Evolutionary conservation across 2,113 vertebrate species (phyloP).

Genomic region (Alaudala cheleensis): DNA sequence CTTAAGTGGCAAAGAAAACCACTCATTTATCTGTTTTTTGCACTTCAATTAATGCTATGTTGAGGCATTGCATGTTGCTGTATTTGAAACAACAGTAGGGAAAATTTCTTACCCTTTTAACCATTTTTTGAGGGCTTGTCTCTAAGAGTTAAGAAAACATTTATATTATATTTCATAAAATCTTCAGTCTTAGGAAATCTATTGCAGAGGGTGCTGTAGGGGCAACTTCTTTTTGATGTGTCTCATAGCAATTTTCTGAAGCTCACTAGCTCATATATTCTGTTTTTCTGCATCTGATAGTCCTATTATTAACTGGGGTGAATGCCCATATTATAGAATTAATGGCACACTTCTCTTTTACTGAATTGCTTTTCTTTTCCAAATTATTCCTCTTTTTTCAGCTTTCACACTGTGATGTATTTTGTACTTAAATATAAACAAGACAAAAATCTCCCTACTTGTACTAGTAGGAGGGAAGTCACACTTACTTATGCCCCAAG

Average conservation of each 20-base stretch:
- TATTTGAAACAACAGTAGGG: background rate
- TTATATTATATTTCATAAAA: background rate
- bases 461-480: background rate
- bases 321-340: background rate
- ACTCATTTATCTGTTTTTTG: background rate
- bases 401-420: background rate
- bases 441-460: background rate
- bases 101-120: background rate
- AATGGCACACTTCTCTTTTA: background rate
- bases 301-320: background rate
- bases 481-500: background rate
- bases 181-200: background rate
- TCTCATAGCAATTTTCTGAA: background rate
- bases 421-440: background rate
- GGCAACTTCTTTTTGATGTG: background rate
- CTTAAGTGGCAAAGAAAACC: background rate
- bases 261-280: background rate
- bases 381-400: background rate
- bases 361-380: background rate
- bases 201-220: background rate
- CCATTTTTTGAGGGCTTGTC: background rate
- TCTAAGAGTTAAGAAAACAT: background rate
- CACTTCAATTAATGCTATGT: background rate
- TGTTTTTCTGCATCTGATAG: background rate
- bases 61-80: background rate